Base-by-base conservation (phyloP, 2,113 vertebrate species). In the Acanthisitta chloris region DNA sequence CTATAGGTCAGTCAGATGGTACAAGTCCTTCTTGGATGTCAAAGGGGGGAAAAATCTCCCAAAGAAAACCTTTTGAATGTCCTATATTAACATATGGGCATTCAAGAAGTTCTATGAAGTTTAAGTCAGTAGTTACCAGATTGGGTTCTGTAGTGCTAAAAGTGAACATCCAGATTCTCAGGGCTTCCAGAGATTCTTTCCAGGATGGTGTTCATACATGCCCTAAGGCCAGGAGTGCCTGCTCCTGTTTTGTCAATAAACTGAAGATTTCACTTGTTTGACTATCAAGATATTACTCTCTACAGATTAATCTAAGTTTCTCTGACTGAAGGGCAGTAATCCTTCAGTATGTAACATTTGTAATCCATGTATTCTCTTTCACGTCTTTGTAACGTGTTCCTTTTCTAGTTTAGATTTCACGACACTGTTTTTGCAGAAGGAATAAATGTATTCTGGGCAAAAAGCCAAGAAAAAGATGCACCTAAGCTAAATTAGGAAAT, bases 361-460 rank as follows among this genome's bases (percentile, higher is more conserved):
- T 52, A 55, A 42, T 28, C 21, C 48, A 3, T 2, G 1, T 49
- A 4, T 51, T 92, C 42, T 51, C 14, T 18, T 88, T 94, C 93
- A 42, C n/a, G 24, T 70, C n/a, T 82, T 69, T 87, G 45, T 64
- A 74, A 42, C 18, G 3, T 51, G 48, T 90, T 91, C 10, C 25
- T 92, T 92, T 91, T 76, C 77, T 90, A 48, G 55, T 87, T 72
- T 81, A 62, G 46, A 58, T 57, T 67, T 94, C 70, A 28, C 17
- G 66, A 3, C 58, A 25, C 23, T 69, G 45, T 40, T 92, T 96
- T 94, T 92, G 51, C 43, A 94, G 90, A 81, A 94, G 31, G 40
- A 92, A 51, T 78, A 95, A 96, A 86, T 28, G 73, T 83, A 31
- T 72, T 96, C 90, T 92, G 76, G 94, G 95, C 43, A 97, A 90